Conservation (phyloP, 1,140 invertebrate genomes). For the Bombus waltoni region DNA sequence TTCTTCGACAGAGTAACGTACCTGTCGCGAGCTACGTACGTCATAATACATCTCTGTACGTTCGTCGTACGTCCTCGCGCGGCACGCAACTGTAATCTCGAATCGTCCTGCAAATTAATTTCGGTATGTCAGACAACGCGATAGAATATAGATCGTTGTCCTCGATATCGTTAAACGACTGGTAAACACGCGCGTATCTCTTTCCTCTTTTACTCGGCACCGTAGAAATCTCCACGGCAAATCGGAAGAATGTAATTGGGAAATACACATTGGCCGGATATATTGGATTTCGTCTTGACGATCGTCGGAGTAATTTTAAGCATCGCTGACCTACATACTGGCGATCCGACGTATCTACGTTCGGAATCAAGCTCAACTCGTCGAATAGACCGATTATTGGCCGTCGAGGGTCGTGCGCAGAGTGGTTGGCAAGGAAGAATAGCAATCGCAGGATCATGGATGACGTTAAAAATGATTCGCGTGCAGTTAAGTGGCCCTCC, state of each 20-base stretch:
- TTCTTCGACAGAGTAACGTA: neutral
- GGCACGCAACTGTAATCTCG: neutral
- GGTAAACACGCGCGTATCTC: neutral
- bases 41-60: neutral
- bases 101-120: neutral
- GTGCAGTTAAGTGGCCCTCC: slow-evolving; percentile 24
- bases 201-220: neutral
- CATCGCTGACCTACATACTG: neutral
- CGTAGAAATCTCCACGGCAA: neutral
- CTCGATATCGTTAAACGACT: slow-evolving; percentile 7
- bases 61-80: neutral
- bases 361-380: neutral
- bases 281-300: neutral
- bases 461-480: slow-evolving; percentile 41
- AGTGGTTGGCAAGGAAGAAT: neutral
- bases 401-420: neutral
- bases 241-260: neutral
- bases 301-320: neutral
- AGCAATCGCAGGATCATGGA: neutral
- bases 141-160: neutral
- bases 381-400: neutral
- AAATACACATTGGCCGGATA: neutral
- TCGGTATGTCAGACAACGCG: neutral
- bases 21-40: slow-evolving; percentile 11
- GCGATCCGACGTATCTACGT: neutral